Evolutionary conservation across 1,140 invertebrate species (phyloP).

Genomic region (Cydia fagiglandana): DNA sequence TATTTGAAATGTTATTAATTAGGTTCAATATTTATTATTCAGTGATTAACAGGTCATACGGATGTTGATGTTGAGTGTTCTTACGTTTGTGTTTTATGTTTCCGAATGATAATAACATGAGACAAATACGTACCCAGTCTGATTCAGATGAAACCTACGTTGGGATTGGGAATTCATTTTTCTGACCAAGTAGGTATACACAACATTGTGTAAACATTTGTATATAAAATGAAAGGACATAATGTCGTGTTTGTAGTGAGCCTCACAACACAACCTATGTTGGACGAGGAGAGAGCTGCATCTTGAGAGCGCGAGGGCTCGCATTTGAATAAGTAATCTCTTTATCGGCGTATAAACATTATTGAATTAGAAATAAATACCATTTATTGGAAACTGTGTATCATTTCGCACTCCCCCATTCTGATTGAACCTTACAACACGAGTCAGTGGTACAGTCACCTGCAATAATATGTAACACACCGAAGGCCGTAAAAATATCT

Average conservation of each 20-base stretch:
- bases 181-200: background rate
- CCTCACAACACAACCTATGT: background rate
- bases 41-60: too few species aligned
- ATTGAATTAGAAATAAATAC: constrained; percentile 62
- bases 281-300: background rate
- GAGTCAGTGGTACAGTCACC: too few species aligned
- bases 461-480: too few species aligned
- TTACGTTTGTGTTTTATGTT: too few species aligned
- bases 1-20: too few species aligned
- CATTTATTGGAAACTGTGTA: constrained; percentile 55
- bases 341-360: constrained; percentile 48
- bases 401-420: constrained; percentile 27
- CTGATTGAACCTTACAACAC: background rate
- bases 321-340: constrained; percentile 53
- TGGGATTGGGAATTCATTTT: too few species aligned
- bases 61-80: too few species aligned
- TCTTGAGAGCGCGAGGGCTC: constrained; percentile 13
- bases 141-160: background rate
- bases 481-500: too few species aligned
- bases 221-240: background rate
- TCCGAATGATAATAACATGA: too few species aligned
- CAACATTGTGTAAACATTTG: background rate
- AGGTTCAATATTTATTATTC: too few species aligned
- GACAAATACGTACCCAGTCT: too few species aligned
- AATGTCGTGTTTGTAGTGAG: background rate